Evolutionary conservation across 2,797 vertebrate species (phyloP).

Genomic region (Dermochelys coriacea): DNA sequence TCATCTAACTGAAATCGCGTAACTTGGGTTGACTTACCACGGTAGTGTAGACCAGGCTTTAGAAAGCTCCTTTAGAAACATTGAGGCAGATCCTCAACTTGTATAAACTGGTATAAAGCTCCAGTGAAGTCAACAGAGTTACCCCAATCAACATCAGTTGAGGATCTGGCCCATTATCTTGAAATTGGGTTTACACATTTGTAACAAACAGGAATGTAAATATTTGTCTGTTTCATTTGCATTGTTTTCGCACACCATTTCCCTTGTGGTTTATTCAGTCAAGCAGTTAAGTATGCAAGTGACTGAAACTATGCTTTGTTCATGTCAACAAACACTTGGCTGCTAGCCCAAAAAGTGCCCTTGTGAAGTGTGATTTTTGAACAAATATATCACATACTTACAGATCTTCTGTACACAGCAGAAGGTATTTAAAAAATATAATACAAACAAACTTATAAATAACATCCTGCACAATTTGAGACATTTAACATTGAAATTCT

Average conservation of each 20-base stretch:
- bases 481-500: not conserved
- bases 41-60: too few species aligned
- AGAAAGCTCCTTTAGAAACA: not conserved
- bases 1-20: too few species aligned
- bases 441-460: not conserved
- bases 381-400: fast-evolving
- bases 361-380: not conserved
- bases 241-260: conserved; percentile 12
- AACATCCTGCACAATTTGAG: not conserved
- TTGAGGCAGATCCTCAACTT: not conserved
- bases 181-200: not conserved
- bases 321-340: not conserved
- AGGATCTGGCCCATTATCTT: not conserved
- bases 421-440: not conserved
- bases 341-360: not conserved
- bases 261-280: not conserved
- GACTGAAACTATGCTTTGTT: not conserved
- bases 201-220: not conserved
- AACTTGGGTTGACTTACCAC: too few species aligned
- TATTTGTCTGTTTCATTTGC: not conserved
- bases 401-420: not conserved
- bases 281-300: not conserved
- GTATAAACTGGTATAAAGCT: not conserved
- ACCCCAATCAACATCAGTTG: not conserved
- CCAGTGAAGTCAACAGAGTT: not conserved